A percentile compares a stretch with the other conserved stretches of the same genome.
Conservation (phyloP, 1,140 invertebrate genomes). For the Harpegnathos saltator region DNA sequence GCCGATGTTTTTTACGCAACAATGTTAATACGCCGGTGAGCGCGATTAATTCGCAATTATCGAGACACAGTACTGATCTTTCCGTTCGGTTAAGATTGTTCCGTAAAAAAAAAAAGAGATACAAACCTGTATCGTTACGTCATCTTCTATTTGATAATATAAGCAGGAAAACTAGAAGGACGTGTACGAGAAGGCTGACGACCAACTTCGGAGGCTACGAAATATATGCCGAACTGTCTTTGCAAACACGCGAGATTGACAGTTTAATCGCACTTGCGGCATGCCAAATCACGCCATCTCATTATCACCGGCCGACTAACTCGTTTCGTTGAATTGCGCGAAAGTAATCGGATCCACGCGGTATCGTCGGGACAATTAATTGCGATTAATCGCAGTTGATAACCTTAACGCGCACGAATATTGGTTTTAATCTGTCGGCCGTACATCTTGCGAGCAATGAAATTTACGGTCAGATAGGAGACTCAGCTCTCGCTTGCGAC, state of each 20-base stretch:
- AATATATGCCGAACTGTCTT: not conserved
- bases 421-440: slow-evolving; percentile 40
- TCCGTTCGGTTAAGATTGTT: not conserved
- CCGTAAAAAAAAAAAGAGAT: not conserved
- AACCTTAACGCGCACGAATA: slow-evolving; percentile 10
- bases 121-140: not conserved
- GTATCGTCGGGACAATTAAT: slow-evolving; percentile 39
- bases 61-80: not conserved
- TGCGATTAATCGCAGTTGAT: slow-evolving; percentile 46
- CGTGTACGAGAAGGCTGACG: not conserved
- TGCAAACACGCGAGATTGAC: not conserved
- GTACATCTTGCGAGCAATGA: slow-evolving; percentile 42
- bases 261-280: slow-evolving; percentile 3
- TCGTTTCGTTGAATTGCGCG: slow-evolving; percentile 4
- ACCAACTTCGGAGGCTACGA: not conserved
- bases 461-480: slow-evolving; percentile 41
- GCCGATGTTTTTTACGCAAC: not conserved
- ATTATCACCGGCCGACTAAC: not conserved
- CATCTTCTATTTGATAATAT: not conserved
- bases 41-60: slow-evolving; percentile 4
- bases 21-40: not conserved
- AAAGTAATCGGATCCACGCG: slow-evolving; percentile 14
- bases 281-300: slow-evolving; percentile 13
- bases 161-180: not conserved
- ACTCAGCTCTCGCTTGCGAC: not conserved